Evolutionary conservation across 2,888 invertebrate genomes (phyloP).

Genomic region (Bombylius major): DNA sequence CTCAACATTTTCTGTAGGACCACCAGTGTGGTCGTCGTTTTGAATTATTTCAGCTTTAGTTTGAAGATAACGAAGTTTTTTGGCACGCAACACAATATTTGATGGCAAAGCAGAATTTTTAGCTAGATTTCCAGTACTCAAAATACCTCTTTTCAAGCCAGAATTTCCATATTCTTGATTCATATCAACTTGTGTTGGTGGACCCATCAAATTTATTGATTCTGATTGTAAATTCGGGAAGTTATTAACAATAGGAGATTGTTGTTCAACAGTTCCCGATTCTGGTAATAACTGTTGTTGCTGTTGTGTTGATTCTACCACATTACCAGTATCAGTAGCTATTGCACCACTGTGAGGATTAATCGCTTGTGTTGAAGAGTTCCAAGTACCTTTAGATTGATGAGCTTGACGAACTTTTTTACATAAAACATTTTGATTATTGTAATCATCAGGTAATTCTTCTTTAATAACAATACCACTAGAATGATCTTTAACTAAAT

Average conservation of each 20-base stretch:
- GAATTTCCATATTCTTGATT: conserved; percentile 3
- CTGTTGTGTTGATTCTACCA: conserved; percentile 1
- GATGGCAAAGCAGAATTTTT: conserved; percentile 25
- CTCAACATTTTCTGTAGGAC: conserved; percentile 12
- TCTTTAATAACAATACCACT: conserved; percentile 23
- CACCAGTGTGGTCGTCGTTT: conserved; percentile 29
- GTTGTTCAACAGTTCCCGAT: neutral
- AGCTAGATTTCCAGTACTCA: neutral
- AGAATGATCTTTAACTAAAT: conserved; percentile 22
- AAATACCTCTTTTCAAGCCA: neutral
- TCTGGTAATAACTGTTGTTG: neutral
- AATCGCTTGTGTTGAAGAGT: neutral
- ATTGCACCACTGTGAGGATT: neutral
- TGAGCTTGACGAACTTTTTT: conserved; percentile 36
- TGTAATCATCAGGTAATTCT: conserved; percentile 30
- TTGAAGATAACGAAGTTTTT: conserved; percentile 37
- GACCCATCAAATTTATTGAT: conserved; percentile 28
- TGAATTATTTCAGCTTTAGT: conserved; percentile 10
- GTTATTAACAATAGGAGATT: conserved; percentile 12
- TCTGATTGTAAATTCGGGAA: conserved; percentile 19
- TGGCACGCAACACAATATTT: conserved; percentile 41
- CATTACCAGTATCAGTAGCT: neutral
- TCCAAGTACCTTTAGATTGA: conserved; percentile 34
- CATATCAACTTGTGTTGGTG: conserved; percentile 32
- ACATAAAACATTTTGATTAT: conserved; percentile 31